Percentiles rank a stretch among this genome's conserved stretches.
phyloP scores from a whole-genome alignment of 2,888 invertebrate species.

The Drosophila gaucha region DNA sequence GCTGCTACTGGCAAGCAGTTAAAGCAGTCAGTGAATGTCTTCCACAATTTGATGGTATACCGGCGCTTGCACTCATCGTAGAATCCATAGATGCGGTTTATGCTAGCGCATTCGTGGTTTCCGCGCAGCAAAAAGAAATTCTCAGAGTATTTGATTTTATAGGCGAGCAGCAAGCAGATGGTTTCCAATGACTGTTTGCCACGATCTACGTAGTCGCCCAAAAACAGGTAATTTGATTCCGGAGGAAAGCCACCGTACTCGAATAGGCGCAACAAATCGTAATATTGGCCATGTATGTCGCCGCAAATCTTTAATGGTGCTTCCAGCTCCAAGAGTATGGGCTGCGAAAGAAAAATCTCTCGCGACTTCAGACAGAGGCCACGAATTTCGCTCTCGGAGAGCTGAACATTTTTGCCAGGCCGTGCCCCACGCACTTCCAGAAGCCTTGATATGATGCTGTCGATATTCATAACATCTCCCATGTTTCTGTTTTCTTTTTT shows the following conservation, averaged over 20 bases:
- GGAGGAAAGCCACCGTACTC: slow-evolving; percentile 99
- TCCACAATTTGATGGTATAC: slow-evolving; percentile 99
- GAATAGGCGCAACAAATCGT: slow-evolving; percentile 97
- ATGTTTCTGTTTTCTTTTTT: slow-evolving; percentile 61
- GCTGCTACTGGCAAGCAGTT: slow-evolving; percentile 99
- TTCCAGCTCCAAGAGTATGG: slow-evolving; percentile 98
- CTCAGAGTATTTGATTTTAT: slow-evolving; percentile 99
- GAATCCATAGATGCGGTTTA: slow-evolving; percentile 99
- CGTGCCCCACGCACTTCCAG: slow-evolving; percentile 95
- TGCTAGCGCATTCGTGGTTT: slow-evolving; percentile 99
- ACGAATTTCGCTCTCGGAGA: slow-evolving; percentile 98
- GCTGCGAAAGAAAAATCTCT: slow-evolving; percentile 99
- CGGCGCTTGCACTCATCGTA: slow-evolving; percentile 98
- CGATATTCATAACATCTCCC: slow-evolving; percentile 84
- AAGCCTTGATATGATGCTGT: slow-evolving; percentile 84
- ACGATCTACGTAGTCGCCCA: slow-evolving; percentile 99
- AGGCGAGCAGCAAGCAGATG: slow-evolving; percentile 97
- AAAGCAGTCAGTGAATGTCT: slow-evolving; percentile 99
- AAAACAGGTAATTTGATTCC: slow-evolving; percentile 98
- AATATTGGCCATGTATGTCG: slow-evolving; percentile 99
- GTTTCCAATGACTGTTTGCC: slow-evolving; percentile 99
- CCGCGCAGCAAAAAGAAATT: slow-evolving; percentile 99
- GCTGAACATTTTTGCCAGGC: slow-evolving; percentile 99
- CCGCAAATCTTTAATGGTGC: slow-evolving; percentile 99
- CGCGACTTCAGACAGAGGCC: slow-evolving; percentile 98